Base-by-base conservation (phyloP, 2,888 invertebrate species). In the Leptopilina myrica region DNA sequence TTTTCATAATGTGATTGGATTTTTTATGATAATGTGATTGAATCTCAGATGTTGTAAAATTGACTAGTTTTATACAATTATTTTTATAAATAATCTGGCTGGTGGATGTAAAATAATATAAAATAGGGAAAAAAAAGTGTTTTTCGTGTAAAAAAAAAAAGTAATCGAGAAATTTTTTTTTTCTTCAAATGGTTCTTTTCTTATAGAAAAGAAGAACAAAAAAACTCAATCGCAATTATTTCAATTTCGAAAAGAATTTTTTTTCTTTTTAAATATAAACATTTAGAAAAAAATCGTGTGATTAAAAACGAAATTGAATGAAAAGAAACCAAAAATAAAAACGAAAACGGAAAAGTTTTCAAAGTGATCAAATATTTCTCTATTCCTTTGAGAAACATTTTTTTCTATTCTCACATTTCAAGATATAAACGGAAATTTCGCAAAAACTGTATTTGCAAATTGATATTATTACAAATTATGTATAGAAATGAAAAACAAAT, bases 61-160 rank as follows among this genome's bases (percentile, higher is more conserved):
- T 90, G 91, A 91, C 91, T 91, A 91, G 91, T 91, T 91, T 91
- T 91, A 91, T 91, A 91, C 90, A 91, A 91, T 91, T 91, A 91
- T 91, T 91, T 91, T 91, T 91, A 91, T 91, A 91, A 91, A 88
- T 86, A 89, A 88, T 49, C 87, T 89, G 90, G 91, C 90, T 91
- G 91, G 90, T 90, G 90, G 89, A 80, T 85, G 80, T 59, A 79
- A 26, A 33, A 40, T 43, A 43, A 80, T 78, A 76, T 78, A 76
- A 80, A 67, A 43, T 43, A 43, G 8, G 49, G 83, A 84, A 85
- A 81, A 64, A 14, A 20, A 62, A 14, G n/a, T n/a, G 40, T 33
- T 6, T 20, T 8, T 33, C 43, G 43, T 73, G 6, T 20, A 26
- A n/a, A 3, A 33, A 33, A 1, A 26, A n/a, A 3, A 33, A 33